A percentile compares a stretch with the other conserved stretches of the same genome.
These are phyloP conservation scores for Leptosomus discolor DNA, from an alignment of 2,113 vertebrate genomes.

Conservation along the genomic window DNA sequence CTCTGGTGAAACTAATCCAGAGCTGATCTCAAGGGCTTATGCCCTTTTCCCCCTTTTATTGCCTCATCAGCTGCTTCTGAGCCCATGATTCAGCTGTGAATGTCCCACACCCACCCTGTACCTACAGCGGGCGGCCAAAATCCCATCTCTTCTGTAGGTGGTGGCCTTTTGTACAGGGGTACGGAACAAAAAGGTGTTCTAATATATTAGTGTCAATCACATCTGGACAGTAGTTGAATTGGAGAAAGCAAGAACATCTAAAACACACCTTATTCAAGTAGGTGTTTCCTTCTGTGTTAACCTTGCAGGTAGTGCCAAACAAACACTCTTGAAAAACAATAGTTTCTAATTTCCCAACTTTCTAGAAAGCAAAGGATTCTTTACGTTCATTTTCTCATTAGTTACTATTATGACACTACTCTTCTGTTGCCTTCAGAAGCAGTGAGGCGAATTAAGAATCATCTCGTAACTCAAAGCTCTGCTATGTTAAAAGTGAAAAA, in stretches of 20 bases:
- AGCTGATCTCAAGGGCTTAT: not conserved
- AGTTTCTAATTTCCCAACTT: not conserved
- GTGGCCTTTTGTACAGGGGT: not conserved
- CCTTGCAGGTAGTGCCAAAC: not conserved
- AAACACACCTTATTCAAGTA: not conserved
- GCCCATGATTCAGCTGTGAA: not conserved
- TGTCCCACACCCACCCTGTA: constrained; percentile 26
- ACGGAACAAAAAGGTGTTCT: not conserved
- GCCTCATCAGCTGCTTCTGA: not conserved
- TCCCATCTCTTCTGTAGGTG: constrained; percentile 24
- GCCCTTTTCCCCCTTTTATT: not conserved
- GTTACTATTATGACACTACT: not conserved
- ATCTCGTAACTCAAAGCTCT: not conserved
- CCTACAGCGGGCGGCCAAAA: not conserved
- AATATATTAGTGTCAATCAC: not conserved
- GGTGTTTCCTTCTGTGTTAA: not conserved
- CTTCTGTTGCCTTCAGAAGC: not conserved
- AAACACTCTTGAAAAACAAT: not conserved
- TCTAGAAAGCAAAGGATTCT: not conserved
- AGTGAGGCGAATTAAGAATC: not conserved
- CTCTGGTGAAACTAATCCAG: not conserved
- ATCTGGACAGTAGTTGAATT: not conserved
- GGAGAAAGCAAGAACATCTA: not conserved
- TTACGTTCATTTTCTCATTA: not conserved
- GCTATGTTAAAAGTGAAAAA: not conserved